Evolutionary conservation across 1,140 invertebrate species (phyloP).

Genomic region (Plutomurus gul): DNA sequence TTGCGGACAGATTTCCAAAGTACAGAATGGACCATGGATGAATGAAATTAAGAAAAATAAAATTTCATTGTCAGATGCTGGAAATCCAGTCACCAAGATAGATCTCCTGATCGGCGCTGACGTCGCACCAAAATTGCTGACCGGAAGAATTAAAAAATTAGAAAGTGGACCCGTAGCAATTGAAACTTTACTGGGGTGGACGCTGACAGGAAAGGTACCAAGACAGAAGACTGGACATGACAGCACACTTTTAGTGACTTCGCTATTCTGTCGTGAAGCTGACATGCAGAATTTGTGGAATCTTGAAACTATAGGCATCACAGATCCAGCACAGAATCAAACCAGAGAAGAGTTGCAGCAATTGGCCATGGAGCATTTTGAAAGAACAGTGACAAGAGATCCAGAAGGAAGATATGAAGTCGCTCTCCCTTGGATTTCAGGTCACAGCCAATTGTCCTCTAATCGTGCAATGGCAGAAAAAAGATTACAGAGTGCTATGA

Average conservation of each 20-base stretch:
- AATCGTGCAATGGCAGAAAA: conserved; percentile 2
- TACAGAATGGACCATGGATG: background rate
- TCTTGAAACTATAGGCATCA: conserved; percentile 6
- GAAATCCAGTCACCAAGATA: background rate
- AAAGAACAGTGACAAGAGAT: background rate
- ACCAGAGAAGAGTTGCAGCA: background rate
- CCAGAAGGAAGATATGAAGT: conserved; percentile 28
- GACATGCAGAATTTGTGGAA: background rate
- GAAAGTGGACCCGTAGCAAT: background rate
- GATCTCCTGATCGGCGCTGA: background rate
- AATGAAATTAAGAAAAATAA: background rate
- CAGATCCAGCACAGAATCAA: conserved; percentile 4
- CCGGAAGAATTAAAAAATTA: background rate
- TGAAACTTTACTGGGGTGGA: background rate
- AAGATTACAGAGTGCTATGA: background rate
- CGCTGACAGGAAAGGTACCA: conserved; percentile 20
- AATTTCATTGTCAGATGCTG: background rate
- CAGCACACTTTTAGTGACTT: background rate
- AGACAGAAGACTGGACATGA: background rate
- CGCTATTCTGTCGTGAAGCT: background rate
- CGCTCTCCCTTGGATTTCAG: conserved; percentile 18
- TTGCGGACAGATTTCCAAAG: background rate
- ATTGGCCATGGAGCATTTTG: background rate
- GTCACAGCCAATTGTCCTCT: background rate
- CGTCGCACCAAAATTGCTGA: background rate